Evolutionary conservation across 2,888 invertebrate species (phyloP).

Genomic region (Xanthorhoe spadicearia): DNA sequence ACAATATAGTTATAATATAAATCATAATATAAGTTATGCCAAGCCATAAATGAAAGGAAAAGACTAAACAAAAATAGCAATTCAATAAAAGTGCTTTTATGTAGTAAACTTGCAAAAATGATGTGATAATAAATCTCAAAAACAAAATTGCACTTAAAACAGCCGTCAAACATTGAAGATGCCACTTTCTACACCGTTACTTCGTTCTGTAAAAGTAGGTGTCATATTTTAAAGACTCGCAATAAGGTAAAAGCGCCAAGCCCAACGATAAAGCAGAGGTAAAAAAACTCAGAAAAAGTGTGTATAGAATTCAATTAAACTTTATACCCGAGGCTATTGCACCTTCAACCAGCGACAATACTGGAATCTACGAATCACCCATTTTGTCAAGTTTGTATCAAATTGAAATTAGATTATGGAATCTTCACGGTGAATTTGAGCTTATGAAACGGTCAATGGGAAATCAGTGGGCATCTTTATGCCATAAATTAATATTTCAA

Average conservation of each 20-base stretch:
- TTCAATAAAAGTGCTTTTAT: conserved; percentile 1
- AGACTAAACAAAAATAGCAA: not conserved
- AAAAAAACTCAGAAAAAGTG: conserved; percentile 60
- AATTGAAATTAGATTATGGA: conserved; percentile 81
- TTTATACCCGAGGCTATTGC: conserved; percentile 67
- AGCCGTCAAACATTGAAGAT: conserved; percentile 49
- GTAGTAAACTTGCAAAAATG: not conserved
- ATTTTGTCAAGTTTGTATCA: conserved; percentile 71
- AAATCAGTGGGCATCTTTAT: conserved; percentile 70
- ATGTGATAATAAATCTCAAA: not conserved
- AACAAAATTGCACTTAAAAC: conserved; percentile 39
- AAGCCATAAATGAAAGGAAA: not conserved
- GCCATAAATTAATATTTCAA: conserved; percentile 74
- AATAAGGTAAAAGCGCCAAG: conserved; percentile 56
- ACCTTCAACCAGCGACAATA: conserved; percentile 71
- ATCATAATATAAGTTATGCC: too few relatives aligned
- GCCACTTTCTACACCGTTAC: conserved; percentile 54
- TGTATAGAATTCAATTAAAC: conserved; percentile 78
- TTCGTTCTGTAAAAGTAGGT: conserved; percentile 49
- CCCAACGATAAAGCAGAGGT: conserved; percentile 51
- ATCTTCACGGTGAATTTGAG: conserved; percentile 74
- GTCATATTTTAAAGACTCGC: conserved; percentile 50
- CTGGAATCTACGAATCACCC: conserved; percentile 73
- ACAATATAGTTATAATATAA: too few relatives aligned
- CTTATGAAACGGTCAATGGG: conserved; percentile 79